These are phyloP conservation scores for Agraylea sexmaculata DNA, from an alignment of 1,140 invertebrate species.

Conservation along the genomic window DNA sequence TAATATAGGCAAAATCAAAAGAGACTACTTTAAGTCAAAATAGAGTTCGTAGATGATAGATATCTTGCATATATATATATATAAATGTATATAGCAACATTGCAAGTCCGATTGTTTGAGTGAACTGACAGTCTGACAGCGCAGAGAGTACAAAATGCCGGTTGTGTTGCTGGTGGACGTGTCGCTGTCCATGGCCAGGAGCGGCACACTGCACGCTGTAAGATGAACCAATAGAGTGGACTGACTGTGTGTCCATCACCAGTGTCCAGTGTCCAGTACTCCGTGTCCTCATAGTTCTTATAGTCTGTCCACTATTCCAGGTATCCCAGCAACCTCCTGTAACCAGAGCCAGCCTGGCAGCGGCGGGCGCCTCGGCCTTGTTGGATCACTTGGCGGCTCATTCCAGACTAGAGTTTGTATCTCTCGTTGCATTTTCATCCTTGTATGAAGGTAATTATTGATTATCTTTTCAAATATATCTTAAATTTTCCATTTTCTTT, in stretches of 20 bases:
- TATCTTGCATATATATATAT: too few species aligned
- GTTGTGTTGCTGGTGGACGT: slow-evolving; percentile 68
- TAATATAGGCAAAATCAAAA: too few species aligned
- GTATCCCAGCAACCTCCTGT: too few species aligned
- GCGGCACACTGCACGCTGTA: slow-evolving; percentile 34
- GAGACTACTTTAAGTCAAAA: too few species aligned
- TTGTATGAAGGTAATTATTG: slow-evolving; percentile 47
- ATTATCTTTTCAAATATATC: slow-evolving; percentile 2
- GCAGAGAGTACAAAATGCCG: slow-evolving; percentile 50
- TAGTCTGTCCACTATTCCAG: too few species aligned
- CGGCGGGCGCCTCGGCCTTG: slow-evolving; percentile 72
- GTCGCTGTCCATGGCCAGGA: slow-evolving; percentile 66
- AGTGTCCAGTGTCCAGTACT: too few species aligned
- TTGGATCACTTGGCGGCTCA: slow-evolving; percentile 72
- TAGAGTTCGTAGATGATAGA: too few species aligned
- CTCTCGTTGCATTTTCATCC: slow-evolving; percentile 78
- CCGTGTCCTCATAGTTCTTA: too few species aligned
- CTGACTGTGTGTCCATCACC: too few species aligned
- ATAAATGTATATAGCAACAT: too few species aligned
- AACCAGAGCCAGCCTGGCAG: slow-evolving; percentile 48
- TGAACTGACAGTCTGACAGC: background rate
- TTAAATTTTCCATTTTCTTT: background rate
- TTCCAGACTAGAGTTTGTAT: slow-evolving; percentile 81
- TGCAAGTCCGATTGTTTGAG: too few species aligned
- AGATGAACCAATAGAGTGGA: too few species aligned